Base-by-base conservation (phyloP, 2,113 vertebrate species). In the Spilogale gracilis region DNA sequence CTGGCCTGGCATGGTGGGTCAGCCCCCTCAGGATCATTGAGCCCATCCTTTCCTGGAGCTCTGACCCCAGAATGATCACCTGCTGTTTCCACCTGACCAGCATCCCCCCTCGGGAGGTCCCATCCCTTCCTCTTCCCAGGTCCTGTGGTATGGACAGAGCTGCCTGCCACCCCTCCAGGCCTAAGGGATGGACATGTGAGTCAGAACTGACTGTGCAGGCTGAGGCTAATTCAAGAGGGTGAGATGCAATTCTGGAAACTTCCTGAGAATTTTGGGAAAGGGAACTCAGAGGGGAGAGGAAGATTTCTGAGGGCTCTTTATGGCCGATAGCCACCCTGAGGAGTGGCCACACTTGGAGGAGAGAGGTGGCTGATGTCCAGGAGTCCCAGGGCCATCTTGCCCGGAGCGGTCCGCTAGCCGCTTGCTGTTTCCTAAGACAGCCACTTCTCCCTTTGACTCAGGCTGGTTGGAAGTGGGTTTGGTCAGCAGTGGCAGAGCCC, bases 371-470 rank as follows among this genome's bases (percentile, higher is more conserved):
- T 60, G 4, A 4, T 1, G 1, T 78, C 23, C 25, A 12, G 6
- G 43, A 67, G 30, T 12, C 12, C 43, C 4, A 30, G 30, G 84
- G 11, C 63, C 16, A 18, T 52, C 76, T 52, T 13, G 18, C 89
- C 58, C 50, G 54, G 60, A 18, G 17, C 11, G 7, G 2, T 3
- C 25, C 18, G 4, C 58, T 20, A 17, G 80, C 8, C 11, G 0
- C 60, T 61, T 48, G 17, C 14, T 2, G 6, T 20, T 43, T 52
- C 38, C 3, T 87, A 27, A 93, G 18, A n/a, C 0, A 2, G 48
- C 32, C 58, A 32, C 91, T 97, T 97, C 93, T 90, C 76, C 73
- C 94, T 94, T 89, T 27, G 32, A 25, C n/a, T 79, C 12, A 50
- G 8, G 65, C 16, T 63, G 30, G 71, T 54, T 65, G 69, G 52